Evolutionary conservation across 23 tunicate species (phyloP).

Genomic region (Styela plicata): DNA sequence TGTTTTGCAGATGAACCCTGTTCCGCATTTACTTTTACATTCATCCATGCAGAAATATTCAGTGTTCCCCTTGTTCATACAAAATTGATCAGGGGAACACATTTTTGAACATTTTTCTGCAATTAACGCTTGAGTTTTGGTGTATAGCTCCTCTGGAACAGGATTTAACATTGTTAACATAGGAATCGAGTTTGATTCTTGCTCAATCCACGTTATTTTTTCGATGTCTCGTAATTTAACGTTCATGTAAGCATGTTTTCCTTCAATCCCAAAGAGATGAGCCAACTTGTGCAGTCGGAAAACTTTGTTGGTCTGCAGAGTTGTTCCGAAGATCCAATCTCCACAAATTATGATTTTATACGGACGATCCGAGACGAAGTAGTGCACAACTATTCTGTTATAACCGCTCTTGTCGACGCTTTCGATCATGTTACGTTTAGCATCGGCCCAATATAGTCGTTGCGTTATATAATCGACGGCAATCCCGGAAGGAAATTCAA

Average conservation of each 20-base stretch:
- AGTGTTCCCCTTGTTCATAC: neutral
- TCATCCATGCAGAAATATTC: slow-evolving; percentile 17
- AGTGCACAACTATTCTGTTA: slow-evolving; percentile 11
- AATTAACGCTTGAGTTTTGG: neutral
- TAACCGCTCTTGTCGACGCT: slow-evolving; percentile 34
- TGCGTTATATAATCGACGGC: slow-evolving; percentile 37
- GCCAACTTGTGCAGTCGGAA: slow-evolving; percentile 65
- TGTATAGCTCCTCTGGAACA: neutral
- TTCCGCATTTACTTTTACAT: slow-evolving; percentile 2
- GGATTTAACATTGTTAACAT: slow-evolving; percentile 4
- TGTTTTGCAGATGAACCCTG: slow-evolving; percentile 5
- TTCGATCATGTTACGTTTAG: slow-evolving; percentile 39
- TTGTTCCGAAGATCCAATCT: slow-evolving; percentile 61
- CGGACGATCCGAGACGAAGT: slow-evolving; percentile 38
- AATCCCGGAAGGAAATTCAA: slow-evolving; percentile 59
- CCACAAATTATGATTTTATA: slow-evolving; percentile 42
- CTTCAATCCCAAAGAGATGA: slow-evolving; percentile 1
- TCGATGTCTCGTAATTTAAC: neutral
- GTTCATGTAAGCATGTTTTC: neutral
- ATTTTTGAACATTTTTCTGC: neutral
- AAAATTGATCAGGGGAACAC: slow-evolving; percentile 6
- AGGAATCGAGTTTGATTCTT: neutral
- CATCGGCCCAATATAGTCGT: slow-evolving; percentile 68
- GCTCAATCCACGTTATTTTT: slow-evolving; percentile 9
- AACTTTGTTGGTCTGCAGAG: slow-evolving; percentile 33